Base-by-base conservation (phyloP, 1,140 invertebrate species). In the Diachasmimorpha longicaudata region DNA sequence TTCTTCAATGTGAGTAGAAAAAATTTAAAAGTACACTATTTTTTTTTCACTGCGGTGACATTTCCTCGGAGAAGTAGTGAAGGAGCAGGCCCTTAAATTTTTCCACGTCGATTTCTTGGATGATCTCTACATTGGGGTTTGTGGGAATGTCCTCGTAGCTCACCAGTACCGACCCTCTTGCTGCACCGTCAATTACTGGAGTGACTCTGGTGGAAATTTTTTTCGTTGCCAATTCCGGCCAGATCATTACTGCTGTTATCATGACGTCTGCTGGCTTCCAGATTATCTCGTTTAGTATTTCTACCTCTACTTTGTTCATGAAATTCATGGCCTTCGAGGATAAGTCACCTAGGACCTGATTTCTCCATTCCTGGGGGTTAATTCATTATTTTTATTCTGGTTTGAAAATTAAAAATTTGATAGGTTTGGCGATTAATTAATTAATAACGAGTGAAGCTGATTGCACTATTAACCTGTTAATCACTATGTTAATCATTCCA, bases 1-100 rank as follows among this genome's bases (percentile, higher is more conserved):
- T 96, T 98, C 81, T 99, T 98, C 82, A 96, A 97, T 89, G 93
- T 94, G 87, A 91, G 89, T 90, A 36, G 31, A 31, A 31, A 31
- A 31, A 31, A 6, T 31, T 31, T 2, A 31, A 31, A 31, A 31
- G 48, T 37, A 52, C 74, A 55, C 44, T 55, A 25, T 25, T 63
- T 55, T 71, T 74, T 76, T 67, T n/a, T 23, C 14, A 80, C 16
- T 44, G 31, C 3, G 11, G 23, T 55, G 14, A 14, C 46, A 0
- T 36, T 66, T 68, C 16, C 2, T 74, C 72, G 23, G 46, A 16
- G 14, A 87, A 82, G 74, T 80, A 74, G 16, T 81, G 8, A 0
- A 82, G 14, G 67, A 88, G 25, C 4, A 79, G 13, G 5, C 70
- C 44, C 77, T 83, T 74, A 16, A 82, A 85, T 21, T 37, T 70